Base-by-base conservation (phyloP, 2,113 vertebrate species). In the Gopherus flavomarginatus region DNA sequence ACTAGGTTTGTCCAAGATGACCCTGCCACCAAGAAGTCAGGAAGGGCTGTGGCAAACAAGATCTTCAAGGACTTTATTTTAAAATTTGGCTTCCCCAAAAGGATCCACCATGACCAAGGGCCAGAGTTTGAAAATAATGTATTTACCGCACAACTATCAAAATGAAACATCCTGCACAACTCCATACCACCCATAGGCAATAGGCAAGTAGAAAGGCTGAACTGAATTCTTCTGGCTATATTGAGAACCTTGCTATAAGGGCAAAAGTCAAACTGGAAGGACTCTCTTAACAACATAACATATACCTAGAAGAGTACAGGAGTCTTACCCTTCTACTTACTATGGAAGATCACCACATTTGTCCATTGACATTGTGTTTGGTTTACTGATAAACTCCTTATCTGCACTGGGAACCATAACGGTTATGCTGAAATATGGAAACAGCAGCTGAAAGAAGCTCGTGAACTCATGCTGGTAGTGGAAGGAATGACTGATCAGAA, bases 391-490 rank as follows among this genome's bases (percentile, higher is more conserved):
- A 26, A 12, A 26, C 42, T 77, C 24, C 11, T 24, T 42, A 44
- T 77, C 22, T 77, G 38, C 72, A 77, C 69, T 42, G 69, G 69
- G 22, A 24, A 42, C 72, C 38, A 77, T 24, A 77, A 42, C 1
- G 2, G 24, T 69, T 8, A n/a, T n/a, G 35, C 53, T 62, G 87
- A 89, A 26, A 19, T 10, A 3, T 77, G 42, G 22, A 87, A 38
- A 47, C 57, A 14, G 88, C 31, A 0, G 19, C 54, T 81, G 77
- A 87, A 69, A 50, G 82, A 26, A 89, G 0, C 81, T 35, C 1
- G 1, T 62, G 35, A 35, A 13, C 19, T 10, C 0, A 13, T 8
- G 29, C 49, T 50, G 0, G 0, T 0, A 0, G 50, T 42, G 72
- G 72, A 42, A 38, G n/a, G 38, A 44, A 24, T 2, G 1, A 77